Conservation (phyloP, 2,888 invertebrate species). For the Pachliopta kotzebuea region DNA sequence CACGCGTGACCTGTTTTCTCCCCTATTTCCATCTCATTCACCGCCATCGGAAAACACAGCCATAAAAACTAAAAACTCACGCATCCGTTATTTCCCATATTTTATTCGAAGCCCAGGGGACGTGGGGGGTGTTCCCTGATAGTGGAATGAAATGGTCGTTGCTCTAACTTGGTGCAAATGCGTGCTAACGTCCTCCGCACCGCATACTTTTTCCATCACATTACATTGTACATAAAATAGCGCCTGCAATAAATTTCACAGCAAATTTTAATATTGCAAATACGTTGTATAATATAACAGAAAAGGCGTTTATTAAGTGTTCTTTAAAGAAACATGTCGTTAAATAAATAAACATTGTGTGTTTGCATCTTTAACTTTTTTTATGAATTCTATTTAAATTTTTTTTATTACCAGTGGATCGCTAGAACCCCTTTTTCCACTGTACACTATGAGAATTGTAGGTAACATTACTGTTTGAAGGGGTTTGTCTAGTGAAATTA, state of each 20-base stretch:
- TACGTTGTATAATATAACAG: background rate
- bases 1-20: constrained; percentile 26
- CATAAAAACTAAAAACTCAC: constrained; percentile 2
- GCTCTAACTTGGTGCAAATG: constrained; percentile 11
- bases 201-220: constrained; percentile 5
- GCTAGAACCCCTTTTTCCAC: too few relatives aligned
- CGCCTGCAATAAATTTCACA: constrained; percentile 18
- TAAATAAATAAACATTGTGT: too few relatives aligned
- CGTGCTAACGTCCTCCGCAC: constrained; percentile 9
- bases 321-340: background rate
- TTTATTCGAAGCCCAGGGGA: constrained; percentile 16
- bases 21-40: constrained; percentile 22
- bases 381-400: too few relatives aligned
- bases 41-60: constrained; percentile 7
- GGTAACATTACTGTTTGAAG: too few relatives aligned
- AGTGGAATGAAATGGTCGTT: constrained; percentile 24
- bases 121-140: constrained; percentile 12
- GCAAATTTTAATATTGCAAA: constrained; percentile 12
- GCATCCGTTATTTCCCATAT: constrained; percentile 21
- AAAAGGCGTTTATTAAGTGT: background rate
- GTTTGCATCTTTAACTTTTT: too few relatives aligned
- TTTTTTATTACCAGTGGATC: too few relatives aligned
- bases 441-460: too few relatives aligned
- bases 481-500: too few relatives aligned
- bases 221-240: constrained; percentile 11